These are phyloP conservation scores for Marmota monax DNA, from an alignment of 2,113 vertebrate genomes.

Conservation along the genomic window DNA sequence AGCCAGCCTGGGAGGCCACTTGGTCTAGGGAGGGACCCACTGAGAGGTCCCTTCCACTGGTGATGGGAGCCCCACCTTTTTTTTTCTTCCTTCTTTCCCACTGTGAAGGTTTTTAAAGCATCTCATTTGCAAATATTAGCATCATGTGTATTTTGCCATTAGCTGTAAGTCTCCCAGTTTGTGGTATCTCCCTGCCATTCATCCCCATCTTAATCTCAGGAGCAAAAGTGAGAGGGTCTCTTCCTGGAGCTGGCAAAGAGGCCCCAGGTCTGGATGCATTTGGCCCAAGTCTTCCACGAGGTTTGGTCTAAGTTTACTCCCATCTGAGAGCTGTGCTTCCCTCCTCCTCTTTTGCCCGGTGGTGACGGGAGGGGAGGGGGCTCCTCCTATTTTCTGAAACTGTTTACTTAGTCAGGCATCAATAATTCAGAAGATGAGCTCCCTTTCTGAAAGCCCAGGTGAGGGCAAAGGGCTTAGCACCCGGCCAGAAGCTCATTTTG, in stretches of 20 bases:
- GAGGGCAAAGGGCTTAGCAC: constrained; percentile 70
- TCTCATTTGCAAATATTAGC: neutral
- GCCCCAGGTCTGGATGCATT: fast-evolving
- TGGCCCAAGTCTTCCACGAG: neutral
- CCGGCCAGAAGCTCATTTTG: constrained; percentile 34
- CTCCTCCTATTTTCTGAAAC: constrained; percentile 48
- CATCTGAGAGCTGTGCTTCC: neutral
- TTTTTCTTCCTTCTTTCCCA: neutral
- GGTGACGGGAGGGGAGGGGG: constrained; percentile 48
- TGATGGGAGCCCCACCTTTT: fast-evolving
- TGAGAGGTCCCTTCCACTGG: fast-evolving
- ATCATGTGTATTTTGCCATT: neutral
- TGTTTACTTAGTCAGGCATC: constrained; percentile 58
- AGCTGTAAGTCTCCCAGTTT: neutral
- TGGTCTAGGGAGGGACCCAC: fast-evolving
- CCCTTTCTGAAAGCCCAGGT: constrained; percentile 74
- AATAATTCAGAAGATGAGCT: constrained; percentile 66
- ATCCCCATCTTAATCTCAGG: neutral
- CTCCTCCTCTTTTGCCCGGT: neutral
- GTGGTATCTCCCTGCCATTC: neutral
- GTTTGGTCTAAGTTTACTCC: neutral
- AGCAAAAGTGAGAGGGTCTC: neutral
- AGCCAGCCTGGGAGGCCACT: neutral
- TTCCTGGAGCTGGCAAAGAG: neutral
- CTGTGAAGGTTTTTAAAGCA: neutral